Percentiles rank a stretch among this genome's conserved stretches.
Conservation (phyloP, 2,797 vertebrate species). For the Phrynocephalus guinanensis region DNA sequence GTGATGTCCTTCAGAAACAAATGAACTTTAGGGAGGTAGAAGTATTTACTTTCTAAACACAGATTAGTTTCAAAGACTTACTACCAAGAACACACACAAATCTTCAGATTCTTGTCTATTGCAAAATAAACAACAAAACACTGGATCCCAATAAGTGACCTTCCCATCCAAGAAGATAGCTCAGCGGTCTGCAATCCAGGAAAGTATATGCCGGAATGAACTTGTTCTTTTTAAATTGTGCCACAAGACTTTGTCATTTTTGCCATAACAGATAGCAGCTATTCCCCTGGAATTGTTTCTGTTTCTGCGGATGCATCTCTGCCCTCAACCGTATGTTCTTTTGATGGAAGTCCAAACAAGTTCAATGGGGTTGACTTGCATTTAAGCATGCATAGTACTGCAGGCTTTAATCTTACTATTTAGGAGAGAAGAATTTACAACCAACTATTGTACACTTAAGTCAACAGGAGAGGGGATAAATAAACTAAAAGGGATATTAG, state of each 20-base stretch:
- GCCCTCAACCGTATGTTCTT: not conserved
- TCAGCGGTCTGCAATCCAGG: not conserved
- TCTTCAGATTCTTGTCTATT: conserved; percentile 25
- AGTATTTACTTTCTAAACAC: conserved; percentile 73
- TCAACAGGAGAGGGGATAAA: too few relatives aligned
- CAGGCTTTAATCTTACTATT: not conserved
- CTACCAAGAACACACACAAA: conserved; percentile 61
- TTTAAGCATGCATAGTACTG: not conserved
- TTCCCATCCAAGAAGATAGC: not conserved
- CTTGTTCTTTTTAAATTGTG: not conserved
- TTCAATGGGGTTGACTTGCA: not conserved
- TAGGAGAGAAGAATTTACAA: not conserved
- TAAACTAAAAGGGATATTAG: too few relatives aligned
- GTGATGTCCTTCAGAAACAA: conserved; percentile 82
- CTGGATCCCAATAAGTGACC: conserved; percentile 8
- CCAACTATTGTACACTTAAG: not conserved
- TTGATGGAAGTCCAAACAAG: not conserved
- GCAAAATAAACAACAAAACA: not conserved
- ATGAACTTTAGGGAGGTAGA: conserved; percentile 75
- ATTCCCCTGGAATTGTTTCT: not conserved
- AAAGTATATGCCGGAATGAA: not conserved
- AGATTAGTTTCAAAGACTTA: conserved; percentile 66
- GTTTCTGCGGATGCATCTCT: not conserved
- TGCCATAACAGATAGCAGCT: not conserved
- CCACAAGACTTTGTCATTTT: not conserved